Evolutionary conservation across 2,797 vertebrate genomes (phyloP).

Genomic region (Eremophila alpestris): DNA sequence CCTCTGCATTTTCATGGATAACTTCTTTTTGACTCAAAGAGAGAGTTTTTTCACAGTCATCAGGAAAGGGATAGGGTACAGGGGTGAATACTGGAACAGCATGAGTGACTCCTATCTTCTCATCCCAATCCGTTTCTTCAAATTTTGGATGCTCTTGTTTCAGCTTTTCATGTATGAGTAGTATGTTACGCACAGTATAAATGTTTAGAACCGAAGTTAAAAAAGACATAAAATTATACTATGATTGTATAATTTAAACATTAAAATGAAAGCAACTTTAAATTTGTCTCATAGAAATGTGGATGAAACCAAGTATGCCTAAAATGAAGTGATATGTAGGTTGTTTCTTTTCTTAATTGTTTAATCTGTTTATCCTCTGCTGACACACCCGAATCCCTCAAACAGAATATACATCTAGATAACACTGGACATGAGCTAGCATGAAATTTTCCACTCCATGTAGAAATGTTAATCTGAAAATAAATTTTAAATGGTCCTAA

Average conservation of each 20-base stretch:
- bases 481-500: neutral
- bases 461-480: neutral
- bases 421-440: neutral
- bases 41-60: neutral
- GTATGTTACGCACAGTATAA: neutral
- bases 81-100: neutral
- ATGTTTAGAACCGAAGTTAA: neutral
- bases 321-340: neutral
- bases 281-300: neutral
- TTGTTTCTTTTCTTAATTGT: neutral
- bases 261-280: neutral
- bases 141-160: neutral
- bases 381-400: neutral
- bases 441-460: neutral
- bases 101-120: rapidly evolving
- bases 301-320: neutral
- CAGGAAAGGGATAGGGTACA: neutral
- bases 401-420: neutral
- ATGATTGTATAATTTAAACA: neutral
- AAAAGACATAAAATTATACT: neutral
- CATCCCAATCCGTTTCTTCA: neutral
- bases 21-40: neutral
- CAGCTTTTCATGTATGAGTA: neutral
- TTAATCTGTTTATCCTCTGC: neutral
- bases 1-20: no score